Percentiles rank a stretch among this genome's conserved stretches.
phyloP scores from a whole-genome alignment of 2,888 invertebrate genomes.

The Drosophila recens region DNA sequence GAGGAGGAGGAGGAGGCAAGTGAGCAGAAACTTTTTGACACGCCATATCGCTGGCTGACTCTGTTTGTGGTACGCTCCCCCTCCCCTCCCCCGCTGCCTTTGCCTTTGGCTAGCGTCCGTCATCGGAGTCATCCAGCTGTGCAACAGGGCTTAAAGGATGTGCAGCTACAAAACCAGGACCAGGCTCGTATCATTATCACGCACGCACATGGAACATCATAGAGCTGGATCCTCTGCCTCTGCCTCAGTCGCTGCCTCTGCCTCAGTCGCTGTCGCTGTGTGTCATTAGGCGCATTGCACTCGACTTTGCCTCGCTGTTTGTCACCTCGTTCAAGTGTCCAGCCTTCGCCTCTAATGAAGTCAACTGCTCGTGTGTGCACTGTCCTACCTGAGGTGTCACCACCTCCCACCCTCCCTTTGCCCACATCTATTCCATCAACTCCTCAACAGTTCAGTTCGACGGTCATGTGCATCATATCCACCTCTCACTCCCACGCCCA shows the following conservation, averaged over 20 bases:
- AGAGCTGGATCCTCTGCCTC: neutral
- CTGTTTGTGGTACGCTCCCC: conserved; percentile 4
- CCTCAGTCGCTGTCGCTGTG: conserved; percentile 23
- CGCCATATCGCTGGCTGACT: conserved; percentile 32
- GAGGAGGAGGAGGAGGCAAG: conserved; percentile 19
- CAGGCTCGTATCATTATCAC: conserved; percentile 68
- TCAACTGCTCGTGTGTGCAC: conserved; percentile 56
- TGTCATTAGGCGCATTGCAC: conserved; percentile 73
- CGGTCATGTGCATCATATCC: conserved; percentile 42
- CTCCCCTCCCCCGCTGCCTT: neutral
- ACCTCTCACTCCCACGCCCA: conserved; percentile 7
- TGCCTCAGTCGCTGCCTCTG: neutral
- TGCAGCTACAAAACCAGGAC: conserved; percentile 49
- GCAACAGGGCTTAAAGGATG: conserved; percentile 59
- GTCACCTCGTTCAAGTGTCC: conserved; percentile 71
- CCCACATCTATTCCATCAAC: conserved; percentile 11
- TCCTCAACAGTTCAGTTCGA: conserved; percentile 34
- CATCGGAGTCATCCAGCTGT: conserved; percentile 31
- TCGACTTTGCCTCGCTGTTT: conserved; percentile 54
- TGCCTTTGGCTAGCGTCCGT: conserved; percentile 12
- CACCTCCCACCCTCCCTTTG: conserved; percentile 11
- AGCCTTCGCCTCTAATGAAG: conserved; percentile 70
- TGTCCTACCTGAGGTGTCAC: conserved; percentile 52
- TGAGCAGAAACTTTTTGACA: conserved; percentile 56
- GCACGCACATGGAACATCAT: conserved; percentile 43